phyloP scores from a whole-genome alignment of 2,888 invertebrate genomes.

The Tenodera sinensis region DNA sequence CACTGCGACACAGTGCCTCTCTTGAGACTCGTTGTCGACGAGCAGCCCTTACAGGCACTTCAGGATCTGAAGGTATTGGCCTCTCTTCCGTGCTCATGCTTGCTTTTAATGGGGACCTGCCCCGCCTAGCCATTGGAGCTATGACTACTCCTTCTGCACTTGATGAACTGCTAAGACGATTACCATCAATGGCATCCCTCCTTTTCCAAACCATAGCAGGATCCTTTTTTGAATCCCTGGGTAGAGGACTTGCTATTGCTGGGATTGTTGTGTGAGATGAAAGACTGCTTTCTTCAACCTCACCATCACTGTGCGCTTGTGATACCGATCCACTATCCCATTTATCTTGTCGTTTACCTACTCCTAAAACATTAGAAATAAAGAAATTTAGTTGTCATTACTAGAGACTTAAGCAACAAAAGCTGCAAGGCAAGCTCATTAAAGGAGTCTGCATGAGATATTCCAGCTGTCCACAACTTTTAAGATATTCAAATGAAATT shows the following conservation, averaged over 20 bases:
- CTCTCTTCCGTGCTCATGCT: conserved; percentile 24
- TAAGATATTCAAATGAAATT: too few relatives aligned
- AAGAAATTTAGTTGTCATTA: neutral
- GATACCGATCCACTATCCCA: conserved; percentile 42
- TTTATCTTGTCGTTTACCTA: conserved; percentile 35
- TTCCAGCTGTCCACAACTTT: neutral
- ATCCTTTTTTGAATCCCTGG: neutral
- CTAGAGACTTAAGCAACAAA: too few relatives aligned
- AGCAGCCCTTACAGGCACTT: conserved; percentile 49
- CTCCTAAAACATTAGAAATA: conserved; percentile 24
- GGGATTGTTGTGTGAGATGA: conserved; percentile 43
- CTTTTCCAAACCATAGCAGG: conserved; percentile 33
- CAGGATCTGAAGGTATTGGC: conserved; percentile 36
- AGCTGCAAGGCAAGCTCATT: neutral
- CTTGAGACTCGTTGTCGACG: conserved; percentile 40
- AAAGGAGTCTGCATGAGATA: neutral
- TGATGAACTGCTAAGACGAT: neutral
- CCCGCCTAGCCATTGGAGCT: neutral
- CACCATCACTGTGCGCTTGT: conserved; percentile 48
- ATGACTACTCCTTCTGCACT: neutral
- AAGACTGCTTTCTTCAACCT: conserved; percentile 41
- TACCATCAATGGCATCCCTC: neutral
- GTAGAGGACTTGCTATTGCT: neutral
- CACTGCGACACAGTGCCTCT: conserved; percentile 45
- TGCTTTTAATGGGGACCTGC: neutral